Conservation (phyloP, 1,140 invertebrate species). For the roundworm (Caenorhabditis elegans) region WBcel235 BX284605.5:6872501-6873000, state of each 20-base stretch:
- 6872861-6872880: no score
- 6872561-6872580: constrained; percentile 31
- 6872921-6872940: no score
- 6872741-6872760: not conserved
- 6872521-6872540: not conserved
- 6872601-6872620: not conserved
- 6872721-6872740: not conserved
- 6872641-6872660: constrained; percentile 46
- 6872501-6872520: not conserved
- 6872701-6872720: constrained; percentile 36
- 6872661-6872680: constrained; percentile 29
- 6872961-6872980: constrained; percentile 20
- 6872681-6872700: constrained; percentile 46
- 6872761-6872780: no score
- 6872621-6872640: constrained; percentile 39
- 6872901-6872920: no score
- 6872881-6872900: no score
- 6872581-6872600: not conserved
- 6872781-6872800: no score
- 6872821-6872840: no score
- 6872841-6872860: no score
- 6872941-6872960: not conserved
- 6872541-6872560: constrained; percentile 17
- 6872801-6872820: no score
- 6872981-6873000: constrained; percentile 29